phyloP scores from a whole-genome alignment of 2,888 invertebrate species.

The Coecobrya sp. region DNA sequence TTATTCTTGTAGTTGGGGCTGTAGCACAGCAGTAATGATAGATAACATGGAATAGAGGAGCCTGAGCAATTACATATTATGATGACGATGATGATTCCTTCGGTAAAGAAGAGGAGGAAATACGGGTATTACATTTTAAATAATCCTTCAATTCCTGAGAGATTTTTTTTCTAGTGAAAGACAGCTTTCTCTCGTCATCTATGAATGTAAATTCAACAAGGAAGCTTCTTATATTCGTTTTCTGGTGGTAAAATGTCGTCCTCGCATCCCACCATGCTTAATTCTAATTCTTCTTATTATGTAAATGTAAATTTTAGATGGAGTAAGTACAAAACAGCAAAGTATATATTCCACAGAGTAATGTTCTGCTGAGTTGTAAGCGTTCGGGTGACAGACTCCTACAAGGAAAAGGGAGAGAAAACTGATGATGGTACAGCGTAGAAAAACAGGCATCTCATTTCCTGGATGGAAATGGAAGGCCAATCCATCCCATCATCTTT shows the following conservation, averaged over 20 bases:
- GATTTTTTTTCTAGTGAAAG: slow-evolving; percentile 79
- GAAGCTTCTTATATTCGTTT: slow-evolving; percentile 56
- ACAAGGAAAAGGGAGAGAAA: slow-evolving; percentile 8
- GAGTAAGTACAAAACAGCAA: background rate
- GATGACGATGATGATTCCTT: slow-evolving; percentile 71
- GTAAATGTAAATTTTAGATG: slow-evolving; percentile 67
- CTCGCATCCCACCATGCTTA: slow-evolving; percentile 27
- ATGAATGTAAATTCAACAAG: slow-evolving; percentile 70
- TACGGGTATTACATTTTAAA: slow-evolving; percentile 82
- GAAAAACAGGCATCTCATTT: slow-evolving; percentile 72
- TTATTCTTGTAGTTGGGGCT: background rate
- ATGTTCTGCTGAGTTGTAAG: background rate
- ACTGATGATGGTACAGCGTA: background rate
- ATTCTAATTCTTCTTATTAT: slow-evolving; percentile 72
- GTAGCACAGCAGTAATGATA: background rate
- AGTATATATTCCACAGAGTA: background rate
- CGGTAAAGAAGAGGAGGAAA: slow-evolving; percentile 44
- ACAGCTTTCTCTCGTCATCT: slow-evolving; percentile 78
- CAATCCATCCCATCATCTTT: slow-evolving; percentile 78
- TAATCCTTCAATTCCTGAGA: slow-evolving; percentile 81
- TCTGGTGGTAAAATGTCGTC: slow-evolving; percentile 62
- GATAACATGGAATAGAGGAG: slow-evolving; percentile 38
- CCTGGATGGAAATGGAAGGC: slow-evolving; percentile 68
- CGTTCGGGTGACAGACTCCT: slow-evolving; percentile 22
- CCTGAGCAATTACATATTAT: slow-evolving; percentile 73